Conservation (phyloP, 2,888 invertebrate species). For the Tachina grossa region DNA sequence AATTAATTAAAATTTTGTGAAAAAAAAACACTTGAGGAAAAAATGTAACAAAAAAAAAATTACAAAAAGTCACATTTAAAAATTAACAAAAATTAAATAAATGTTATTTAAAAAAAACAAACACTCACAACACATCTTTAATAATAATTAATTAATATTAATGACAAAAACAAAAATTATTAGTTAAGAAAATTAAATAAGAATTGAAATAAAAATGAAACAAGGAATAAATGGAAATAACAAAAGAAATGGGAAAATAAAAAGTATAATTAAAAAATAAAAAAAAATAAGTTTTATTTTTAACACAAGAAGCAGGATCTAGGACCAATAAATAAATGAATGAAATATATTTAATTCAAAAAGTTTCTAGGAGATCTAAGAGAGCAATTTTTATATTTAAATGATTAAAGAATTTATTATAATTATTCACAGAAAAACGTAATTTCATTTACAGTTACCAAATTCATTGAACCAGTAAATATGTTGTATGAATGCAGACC, state of each 20-base stretch:
- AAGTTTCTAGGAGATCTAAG: background rate
- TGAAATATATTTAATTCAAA: no score
- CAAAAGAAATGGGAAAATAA: constrained; percentile 43
- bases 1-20: constrained; percentile 44
- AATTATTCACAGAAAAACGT: no score
- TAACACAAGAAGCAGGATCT: background rate
- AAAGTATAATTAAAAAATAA: constrained; percentile 50
- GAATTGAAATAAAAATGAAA: constrained; percentile 62
- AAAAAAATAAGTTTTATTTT: constrained; percentile 19
- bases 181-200: constrained; percentile 59
- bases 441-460: no score
- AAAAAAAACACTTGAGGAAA: constrained; percentile 70
- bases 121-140: constrained; percentile 61
- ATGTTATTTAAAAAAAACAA: constrained; percentile 69
- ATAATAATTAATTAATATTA: constrained; percentile 50
- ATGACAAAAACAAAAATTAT: constrained; percentile 34
- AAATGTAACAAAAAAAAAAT: constrained; percentile 56
- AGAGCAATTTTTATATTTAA: no score
- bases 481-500: no score
- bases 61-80: constrained; percentile 24
- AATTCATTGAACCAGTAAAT: no score
- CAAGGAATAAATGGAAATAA: constrained; percentile 72
- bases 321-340: no score
- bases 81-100: constrained; percentile 63
- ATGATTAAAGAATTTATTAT: no score